Base-by-base conservation (phyloP, 2,888 invertebrate genomes). In the Sarcophaga caerulescens region DNA sequence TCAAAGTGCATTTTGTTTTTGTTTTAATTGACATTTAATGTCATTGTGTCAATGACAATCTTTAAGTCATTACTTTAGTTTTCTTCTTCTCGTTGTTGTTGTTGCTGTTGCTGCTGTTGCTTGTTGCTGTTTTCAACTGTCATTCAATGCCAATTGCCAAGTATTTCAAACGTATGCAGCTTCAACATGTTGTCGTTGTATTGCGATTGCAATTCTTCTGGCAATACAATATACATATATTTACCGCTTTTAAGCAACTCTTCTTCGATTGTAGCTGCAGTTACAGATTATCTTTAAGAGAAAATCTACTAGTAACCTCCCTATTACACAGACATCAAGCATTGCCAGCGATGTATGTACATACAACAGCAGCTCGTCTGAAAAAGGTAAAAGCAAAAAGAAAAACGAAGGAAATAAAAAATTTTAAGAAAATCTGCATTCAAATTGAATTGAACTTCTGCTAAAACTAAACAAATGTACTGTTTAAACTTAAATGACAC, bases 21-120 rank as follows among this genome's bases (percentile, higher is more conserved):
- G 77, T 86, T 87, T 82, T 88, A 88, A 88, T 88, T 88, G 88
- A 87, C 88, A 87, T 88, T 87, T 87, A 88, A 88, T 88, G 88
- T 88, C 88, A 88, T 86, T 84, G 88, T 88, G 87, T 88, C 88
- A 88, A 81, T 85, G 88, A 87, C 85, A 87, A 87, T 78, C 84
- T 82, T 47, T 77, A 66, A 70, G 74, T 75, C 66, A 73, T 78
- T 84, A 69, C 74, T 75, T 79, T 69, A 74, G 74, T 62, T 69
- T 77, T 70, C 21, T 77, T 70, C n/a, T 74, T 62, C 17, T 12
- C 21, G 21, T 69, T 69, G 52, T 35, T 25, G 57, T 71, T 66
- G 68, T 69, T 8, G 19, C 45, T 35, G 21, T n/a, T n/a, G n/a
- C n/a, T n/a, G n/a, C n/a, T 70, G 45, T 63, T 63, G 21, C 79